Percentiles rank a stretch among this genome's conserved stretches.
phyloP scores from a whole-genome alignment of 2,888 invertebrate species.

The Empis stercorea region DNA sequence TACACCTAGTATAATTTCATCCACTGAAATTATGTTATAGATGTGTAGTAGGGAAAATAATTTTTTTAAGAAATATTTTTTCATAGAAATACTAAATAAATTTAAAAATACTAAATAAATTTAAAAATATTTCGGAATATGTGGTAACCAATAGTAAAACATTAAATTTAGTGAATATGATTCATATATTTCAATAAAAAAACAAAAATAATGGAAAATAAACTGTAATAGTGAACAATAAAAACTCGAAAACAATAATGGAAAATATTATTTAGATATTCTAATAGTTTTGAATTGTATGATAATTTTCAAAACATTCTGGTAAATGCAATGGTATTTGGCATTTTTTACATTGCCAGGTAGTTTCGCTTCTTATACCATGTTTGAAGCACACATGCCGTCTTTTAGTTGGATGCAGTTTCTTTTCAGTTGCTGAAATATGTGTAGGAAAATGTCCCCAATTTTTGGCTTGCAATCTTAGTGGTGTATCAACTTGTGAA shows the following conservation, averaged over 20 bases:
- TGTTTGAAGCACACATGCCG: not conserved
- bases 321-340: not conserved
- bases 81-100: too few species aligned
- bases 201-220: not conserved
- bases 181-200: not conserved
- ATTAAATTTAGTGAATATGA: too few species aligned
- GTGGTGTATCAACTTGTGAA: not conserved
- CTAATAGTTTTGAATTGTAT: not conserved
- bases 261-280: not conserved
- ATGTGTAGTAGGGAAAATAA: too few species aligned
- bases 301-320: not conserved
- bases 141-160: too few species aligned
- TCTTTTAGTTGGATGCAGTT: slow-evolving; percentile 1
- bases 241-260: too few species aligned
- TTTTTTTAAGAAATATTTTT: too few species aligned
- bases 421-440: slow-evolving; percentile 2
- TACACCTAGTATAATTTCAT: too few species aligned
- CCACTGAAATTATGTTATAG: too few species aligned
- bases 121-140: too few species aligned
- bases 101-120: too few species aligned
- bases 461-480: not conserved
- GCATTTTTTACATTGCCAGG: not conserved
- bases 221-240: too few species aligned
- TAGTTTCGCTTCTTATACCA: not conserved
- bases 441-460: slow-evolving; percentile 1